These are phyloP conservation scores for Varecia variegata DNA, from an alignment of 2,797 vertebrate genomes.

Conservation along the genomic window DNA sequence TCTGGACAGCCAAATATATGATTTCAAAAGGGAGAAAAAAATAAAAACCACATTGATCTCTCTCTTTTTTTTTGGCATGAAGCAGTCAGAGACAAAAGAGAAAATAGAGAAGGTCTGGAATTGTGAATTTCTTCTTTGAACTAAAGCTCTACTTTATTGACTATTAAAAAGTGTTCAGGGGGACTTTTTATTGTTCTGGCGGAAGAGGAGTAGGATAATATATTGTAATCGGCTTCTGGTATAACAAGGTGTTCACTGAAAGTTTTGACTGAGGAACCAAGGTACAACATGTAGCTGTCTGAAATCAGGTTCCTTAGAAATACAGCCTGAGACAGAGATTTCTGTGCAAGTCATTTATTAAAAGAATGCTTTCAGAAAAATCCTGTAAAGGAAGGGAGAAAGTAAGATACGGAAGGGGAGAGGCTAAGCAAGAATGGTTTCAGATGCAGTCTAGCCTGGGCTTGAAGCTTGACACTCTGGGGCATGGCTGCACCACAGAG, in stretches of 20 bases:
- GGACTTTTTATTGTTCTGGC: background rate
- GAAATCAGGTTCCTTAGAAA: background rate
- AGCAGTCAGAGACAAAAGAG: conserved; percentile 21
- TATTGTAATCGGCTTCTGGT: background rate
- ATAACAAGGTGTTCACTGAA: background rate
- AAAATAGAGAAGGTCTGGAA: background rate
- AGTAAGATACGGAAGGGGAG: background rate
- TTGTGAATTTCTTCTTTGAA: background rate
- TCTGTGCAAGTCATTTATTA: background rate
- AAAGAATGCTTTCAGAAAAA: background rate
- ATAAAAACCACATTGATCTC: background rate
- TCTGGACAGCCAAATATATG: conserved; percentile 19
- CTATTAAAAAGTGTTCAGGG: background rate
- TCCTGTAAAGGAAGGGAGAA: background rate
- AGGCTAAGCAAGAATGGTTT: background rate
- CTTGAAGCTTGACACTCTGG: background rate
- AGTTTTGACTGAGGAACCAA: background rate
- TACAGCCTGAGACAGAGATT: background rate
- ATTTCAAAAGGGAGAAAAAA: conserved; percentile 33
- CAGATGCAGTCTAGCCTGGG: background rate
- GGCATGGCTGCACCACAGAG: background rate
- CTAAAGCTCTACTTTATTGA: conserved; percentile 7
- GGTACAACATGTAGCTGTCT: background rate
- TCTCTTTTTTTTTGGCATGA: background rate
- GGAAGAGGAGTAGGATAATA: background rate